Conservation (phyloP, 2,888 invertebrate species). For the Taphrorychus bicolor region DNA sequence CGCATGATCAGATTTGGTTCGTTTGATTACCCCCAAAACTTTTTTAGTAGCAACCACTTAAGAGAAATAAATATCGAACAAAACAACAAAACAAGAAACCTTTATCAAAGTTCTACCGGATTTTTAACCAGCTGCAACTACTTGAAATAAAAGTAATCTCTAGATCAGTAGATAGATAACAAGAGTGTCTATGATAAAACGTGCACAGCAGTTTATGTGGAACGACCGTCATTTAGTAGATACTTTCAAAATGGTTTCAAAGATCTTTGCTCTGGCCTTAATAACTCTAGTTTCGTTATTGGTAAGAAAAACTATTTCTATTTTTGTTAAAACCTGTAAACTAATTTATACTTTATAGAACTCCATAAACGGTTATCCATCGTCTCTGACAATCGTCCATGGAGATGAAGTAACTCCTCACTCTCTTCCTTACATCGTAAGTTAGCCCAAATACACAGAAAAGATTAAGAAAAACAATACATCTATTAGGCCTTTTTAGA, state of each 20-base stretch:
- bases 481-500: background rate
- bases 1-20: too few species aligned
- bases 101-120: background rate
- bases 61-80: too few species aligned
- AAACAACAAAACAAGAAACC: too few species aligned
- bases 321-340: background rate
- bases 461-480: background rate
- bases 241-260: too few species aligned
- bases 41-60: too few species aligned
- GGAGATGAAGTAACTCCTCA: conserved; percentile 47
- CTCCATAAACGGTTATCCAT: background rate
- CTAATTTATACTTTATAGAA: background rate
- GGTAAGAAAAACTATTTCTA: background rate
- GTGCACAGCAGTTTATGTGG: background rate
- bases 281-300: too few species aligned
- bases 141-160: background rate
- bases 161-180: background rate
- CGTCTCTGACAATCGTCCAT: conserved; percentile 33
- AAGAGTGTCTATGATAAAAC: background rate
- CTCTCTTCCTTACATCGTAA: conserved; percentile 48
- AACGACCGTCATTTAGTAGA: too few species aligned
- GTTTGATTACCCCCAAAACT: too few species aligned
- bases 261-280: too few species aligned
- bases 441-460: background rate
- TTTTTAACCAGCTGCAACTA: background rate